A percentile compares a stretch with the other conserved stretches of the same genome.
Conservation (phyloP, 2,113 vertebrate species). For the Sylvietta virens region DNA sequence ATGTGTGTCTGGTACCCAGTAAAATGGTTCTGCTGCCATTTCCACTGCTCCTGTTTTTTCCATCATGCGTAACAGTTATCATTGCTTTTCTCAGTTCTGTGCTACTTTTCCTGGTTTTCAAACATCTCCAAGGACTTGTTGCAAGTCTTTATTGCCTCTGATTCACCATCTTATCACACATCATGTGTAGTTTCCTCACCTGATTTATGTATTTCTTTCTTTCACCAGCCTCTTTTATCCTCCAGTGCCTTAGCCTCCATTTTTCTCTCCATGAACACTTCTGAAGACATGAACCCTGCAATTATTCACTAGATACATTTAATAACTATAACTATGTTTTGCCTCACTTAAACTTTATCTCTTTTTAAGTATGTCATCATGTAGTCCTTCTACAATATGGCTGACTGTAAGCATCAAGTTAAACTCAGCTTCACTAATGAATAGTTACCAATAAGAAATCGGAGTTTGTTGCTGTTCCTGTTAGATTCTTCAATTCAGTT, state of each 20-base stretch:
- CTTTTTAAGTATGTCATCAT: neutral
- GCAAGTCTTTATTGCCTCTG: neutral
- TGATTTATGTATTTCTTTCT: neutral
- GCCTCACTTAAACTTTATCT: neutral
- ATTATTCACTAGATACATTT: neutral
- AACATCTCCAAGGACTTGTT: neutral
- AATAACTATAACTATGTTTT: neutral
- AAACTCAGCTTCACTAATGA: neutral
- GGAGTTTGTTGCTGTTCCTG: neutral
- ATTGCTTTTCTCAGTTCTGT: neutral
- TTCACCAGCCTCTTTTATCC: neutral
- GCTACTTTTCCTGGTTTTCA: neutral
- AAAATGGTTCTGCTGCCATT: neutral
- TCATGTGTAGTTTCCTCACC: neutral
- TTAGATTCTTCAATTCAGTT: neutral
- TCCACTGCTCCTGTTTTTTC: neutral
- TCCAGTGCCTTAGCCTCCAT: neutral
- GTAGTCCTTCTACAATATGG: neutral
- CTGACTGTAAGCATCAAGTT: neutral
- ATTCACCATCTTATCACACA: neutral
- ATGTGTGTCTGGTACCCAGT: neutral
- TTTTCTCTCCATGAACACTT: neutral
- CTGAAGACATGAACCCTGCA: neutral
- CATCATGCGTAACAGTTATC: neutral
- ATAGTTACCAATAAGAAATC: neutral